Percentiles rank a stretch among this genome's conserved stretches.
Conservation (phyloP, 2,113 vertebrate genomes). For the Melospiza melodia region DNA sequence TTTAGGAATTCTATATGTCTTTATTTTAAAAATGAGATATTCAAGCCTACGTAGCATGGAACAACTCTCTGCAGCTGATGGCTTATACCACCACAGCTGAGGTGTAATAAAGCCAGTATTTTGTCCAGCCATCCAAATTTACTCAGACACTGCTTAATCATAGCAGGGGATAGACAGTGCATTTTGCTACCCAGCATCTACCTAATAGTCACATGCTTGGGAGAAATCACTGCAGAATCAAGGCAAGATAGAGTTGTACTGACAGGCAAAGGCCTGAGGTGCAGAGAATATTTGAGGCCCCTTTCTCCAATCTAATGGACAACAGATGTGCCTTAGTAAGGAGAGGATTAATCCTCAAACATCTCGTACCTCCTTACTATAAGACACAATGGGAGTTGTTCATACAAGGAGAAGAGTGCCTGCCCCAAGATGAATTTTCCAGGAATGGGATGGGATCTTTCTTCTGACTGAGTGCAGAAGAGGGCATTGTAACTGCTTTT, state of each 20-base stretch:
- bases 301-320: conserved; percentile 7
- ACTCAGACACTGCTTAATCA: background rate
- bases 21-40: background rate
- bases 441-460: background rate
- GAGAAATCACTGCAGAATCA: background rate
- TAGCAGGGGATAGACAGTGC: background rate
- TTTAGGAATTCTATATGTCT: background rate
- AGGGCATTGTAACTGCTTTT: conserved; percentile 28
- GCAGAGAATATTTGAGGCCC: background rate
- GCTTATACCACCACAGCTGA: background rate
- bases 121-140: conserved; percentile 1
- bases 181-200: background rate
- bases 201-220: background rate
- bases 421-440: conserved; percentile 23
- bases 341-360: conserved; percentile 8
- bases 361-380: background rate
- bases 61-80: background rate
- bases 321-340: conserved; percentile 27
- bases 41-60: background rate
- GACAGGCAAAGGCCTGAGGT: background rate
- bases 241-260: background rate
- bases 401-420: background rate
- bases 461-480: conserved; percentile 5
- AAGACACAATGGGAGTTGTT: conserved; percentile 4
- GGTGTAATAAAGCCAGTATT: conserved; percentile 4